phyloP scores from a whole-genome alignment of 1,140 invertebrate genomes.

The Zaprionus davidi region DNA sequence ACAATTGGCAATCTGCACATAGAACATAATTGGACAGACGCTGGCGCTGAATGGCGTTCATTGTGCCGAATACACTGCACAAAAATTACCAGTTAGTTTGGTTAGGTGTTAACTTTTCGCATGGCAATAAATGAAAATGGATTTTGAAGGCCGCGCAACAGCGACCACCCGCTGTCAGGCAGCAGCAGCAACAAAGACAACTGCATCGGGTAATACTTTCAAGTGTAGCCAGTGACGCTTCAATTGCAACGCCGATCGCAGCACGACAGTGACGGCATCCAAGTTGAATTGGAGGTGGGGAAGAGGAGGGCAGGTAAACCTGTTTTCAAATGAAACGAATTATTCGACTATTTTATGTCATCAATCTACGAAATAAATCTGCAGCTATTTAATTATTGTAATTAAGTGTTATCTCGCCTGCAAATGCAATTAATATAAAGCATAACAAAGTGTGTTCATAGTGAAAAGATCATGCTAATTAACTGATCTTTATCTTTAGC shows the following conservation, averaged over 20 bases:
- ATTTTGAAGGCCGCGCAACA: constrained; percentile 51
- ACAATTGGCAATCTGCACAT: background rate
- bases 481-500: background rate
- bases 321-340: constrained; percentile 3
- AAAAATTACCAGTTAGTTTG: constrained; percentile 21
- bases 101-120: constrained; percentile 60
- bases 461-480: background rate
- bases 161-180: constrained; percentile 23
- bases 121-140: constrained; percentile 62
- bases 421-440: background rate
- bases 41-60: background rate
- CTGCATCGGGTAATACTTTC: background rate
- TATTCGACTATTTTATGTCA: constrained; percentile 1
- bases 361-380: background rate
- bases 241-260: background rate
- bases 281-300: background rate
- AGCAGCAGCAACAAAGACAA: background rate
- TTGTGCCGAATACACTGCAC: constrained; percentile 38
- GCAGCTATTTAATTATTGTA: background rate
- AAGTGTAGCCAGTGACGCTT: constrained; percentile 4
- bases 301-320: background rate
- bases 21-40: constrained; percentile 56
- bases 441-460: background rate
- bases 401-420: background rate
- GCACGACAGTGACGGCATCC: background rate